These are phyloP conservation scores for Lampris incognitus DNA, from an alignment of 2,113 vertebrate genomes.

Conservation along the genomic window DNA sequence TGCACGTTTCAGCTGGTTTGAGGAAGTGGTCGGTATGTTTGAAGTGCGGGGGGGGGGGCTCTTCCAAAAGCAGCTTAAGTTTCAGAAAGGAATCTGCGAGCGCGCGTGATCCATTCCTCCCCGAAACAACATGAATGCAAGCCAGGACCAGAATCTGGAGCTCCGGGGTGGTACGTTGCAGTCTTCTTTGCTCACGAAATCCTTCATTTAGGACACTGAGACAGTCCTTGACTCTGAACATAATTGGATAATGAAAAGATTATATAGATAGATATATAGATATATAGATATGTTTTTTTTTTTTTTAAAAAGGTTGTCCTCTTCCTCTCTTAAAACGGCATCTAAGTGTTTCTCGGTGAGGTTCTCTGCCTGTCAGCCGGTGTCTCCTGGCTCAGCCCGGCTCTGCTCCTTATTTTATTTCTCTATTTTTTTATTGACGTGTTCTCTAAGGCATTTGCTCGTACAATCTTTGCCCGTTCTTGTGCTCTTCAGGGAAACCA, in stretches of 20 bases:
- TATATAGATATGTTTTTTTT: neutral
- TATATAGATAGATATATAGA: no score
- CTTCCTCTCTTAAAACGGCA: slow-evolving; percentile 43
- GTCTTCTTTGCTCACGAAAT: slow-evolving; percentile 48
- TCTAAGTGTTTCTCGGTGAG: slow-evolving; percentile 39
- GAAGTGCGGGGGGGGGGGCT: slow-evolving; percentile 68
- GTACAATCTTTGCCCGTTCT: slow-evolving; percentile 77
- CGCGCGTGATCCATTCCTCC: slow-evolving; percentile 60
- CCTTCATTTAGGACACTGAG: slow-evolving; percentile 34
- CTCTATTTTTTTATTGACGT: slow-evolving; percentile 76
- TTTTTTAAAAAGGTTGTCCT: slow-evolving; percentile 23
- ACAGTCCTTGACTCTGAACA: slow-evolving; percentile 44
- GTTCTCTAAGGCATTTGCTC: slow-evolving; percentile 83
- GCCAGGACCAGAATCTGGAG: slow-evolving; percentile 47
- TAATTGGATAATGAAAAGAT: slow-evolving; percentile 40
- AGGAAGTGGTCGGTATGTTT: slow-evolving; percentile 64
- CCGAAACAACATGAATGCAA: slow-evolving; percentile 57
- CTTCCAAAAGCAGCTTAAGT: slow-evolving; percentile 46
- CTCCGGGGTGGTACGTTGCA: slow-evolving; percentile 44
- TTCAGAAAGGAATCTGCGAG: slow-evolving; percentile 58
- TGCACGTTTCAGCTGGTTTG: slow-evolving; percentile 62
- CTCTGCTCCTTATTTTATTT: slow-evolving; percentile 69
- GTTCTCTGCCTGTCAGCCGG: slow-evolving; percentile 20
- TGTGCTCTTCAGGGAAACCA: slow-evolving; percentile 83
- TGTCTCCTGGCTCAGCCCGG: slow-evolving; percentile 55